Percentiles rank a stretch among this genome's conserved stretches.
Conservation (phyloP, 2,888 invertebrate species). For the Dicycla oo region DNA sequence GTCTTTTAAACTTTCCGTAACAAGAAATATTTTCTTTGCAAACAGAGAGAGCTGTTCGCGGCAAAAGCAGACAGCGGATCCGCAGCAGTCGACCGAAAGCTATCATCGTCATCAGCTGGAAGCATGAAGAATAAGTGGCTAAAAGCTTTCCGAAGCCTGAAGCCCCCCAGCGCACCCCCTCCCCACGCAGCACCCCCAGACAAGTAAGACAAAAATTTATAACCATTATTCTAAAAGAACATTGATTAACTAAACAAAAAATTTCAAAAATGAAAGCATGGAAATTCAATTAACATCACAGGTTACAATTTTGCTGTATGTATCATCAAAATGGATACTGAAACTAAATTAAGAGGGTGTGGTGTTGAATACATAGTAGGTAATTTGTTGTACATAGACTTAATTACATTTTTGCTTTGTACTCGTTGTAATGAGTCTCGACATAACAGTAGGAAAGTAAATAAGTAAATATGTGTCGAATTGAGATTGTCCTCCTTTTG, state of each 20-base stretch:
- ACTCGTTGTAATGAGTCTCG: constrained; percentile 5
- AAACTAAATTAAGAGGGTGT: constrained; percentile 28
- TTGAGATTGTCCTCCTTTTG: not conserved
- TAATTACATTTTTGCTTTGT: constrained; percentile 15
- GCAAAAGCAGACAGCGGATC: constrained; percentile 93
- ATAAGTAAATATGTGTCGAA: not conserved
- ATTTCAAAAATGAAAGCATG: constrained; percentile 59
- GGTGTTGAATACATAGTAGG: constrained; percentile 34
- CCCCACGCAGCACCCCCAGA: constrained; percentile 86
- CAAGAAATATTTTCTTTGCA: constrained; percentile 66
- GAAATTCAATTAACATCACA: constrained; percentile 53
- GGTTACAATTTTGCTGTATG: constrained; percentile 53
- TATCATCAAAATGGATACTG: constrained; percentile 62
- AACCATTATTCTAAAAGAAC: constrained; percentile 13
- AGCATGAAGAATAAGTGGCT: constrained; percentile 99
- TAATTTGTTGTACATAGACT: constrained; percentile 2
- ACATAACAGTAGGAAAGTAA: not conserved
- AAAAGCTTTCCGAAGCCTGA: constrained; percentile 98
- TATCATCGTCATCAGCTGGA: constrained; percentile 95
- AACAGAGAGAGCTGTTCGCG: constrained; percentile 96
- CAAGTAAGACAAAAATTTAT: constrained; percentile 78
- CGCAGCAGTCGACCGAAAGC: constrained; percentile 94
- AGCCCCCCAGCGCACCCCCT: constrained; percentile 93
- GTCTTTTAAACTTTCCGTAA: not conserved
- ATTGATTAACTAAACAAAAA: constrained; percentile 40